Evolutionary conservation across 2,797 vertebrate genomes (phyloP).

Genomic region (Peromyscus nudipes): DNA sequence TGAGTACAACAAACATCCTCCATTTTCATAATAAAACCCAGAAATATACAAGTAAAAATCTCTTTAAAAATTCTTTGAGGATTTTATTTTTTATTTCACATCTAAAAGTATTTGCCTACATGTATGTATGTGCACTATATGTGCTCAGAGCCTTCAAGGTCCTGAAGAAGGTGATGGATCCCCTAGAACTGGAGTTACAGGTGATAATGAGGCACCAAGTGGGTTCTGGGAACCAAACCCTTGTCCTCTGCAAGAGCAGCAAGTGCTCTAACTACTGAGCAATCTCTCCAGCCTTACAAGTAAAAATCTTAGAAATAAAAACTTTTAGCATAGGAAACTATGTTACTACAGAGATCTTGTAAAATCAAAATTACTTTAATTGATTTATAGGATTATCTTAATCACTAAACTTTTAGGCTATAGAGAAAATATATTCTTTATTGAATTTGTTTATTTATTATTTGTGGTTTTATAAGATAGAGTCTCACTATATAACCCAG

Average conservation of each 20-base stretch:
- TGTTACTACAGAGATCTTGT: background rate
- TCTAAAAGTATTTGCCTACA: background rate
- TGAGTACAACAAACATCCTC: too few relatives aligned
- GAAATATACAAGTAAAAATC: constrained; percentile 1
- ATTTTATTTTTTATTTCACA: background rate
- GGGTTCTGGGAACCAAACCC: background rate
- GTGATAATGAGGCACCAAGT: background rate
- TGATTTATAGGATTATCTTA: background rate
- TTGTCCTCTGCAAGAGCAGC: background rate
- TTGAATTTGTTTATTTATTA: background rate
- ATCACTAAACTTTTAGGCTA: constrained; percentile 10
- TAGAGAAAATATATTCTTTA: background rate
- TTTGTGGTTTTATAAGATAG: background rate
- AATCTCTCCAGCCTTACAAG: background rate
- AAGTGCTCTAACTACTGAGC: background rate
- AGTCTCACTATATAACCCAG: background rate
- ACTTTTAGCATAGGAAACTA: constrained; percentile 25
- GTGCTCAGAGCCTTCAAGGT: background rate
- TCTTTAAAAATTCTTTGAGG: background rate
- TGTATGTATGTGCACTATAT: background rate
- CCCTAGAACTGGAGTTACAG: background rate
- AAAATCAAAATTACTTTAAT: constrained; percentile 57
- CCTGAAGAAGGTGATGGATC: background rate
- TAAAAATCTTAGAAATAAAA: background rate
- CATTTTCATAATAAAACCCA: constrained; percentile 1